phyloP scores from a whole-genome alignment of 1,140 invertebrate genomes.

The Hylaeus volcanicus region DNA sequence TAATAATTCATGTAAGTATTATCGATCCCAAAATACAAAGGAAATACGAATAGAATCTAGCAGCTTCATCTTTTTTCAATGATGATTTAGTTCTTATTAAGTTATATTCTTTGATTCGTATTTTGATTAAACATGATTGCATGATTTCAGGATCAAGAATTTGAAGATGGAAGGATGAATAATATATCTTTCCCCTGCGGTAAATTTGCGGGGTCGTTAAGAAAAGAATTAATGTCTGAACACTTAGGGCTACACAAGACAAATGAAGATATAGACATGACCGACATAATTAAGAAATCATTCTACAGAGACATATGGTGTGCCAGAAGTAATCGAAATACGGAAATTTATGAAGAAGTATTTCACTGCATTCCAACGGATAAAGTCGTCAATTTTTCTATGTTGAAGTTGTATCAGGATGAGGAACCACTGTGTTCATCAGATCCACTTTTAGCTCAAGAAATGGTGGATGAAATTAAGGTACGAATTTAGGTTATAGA shows the following conservation, averaged over 20 bases:
- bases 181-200: constrained; percentile 90
- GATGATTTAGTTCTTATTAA: no score
- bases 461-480: constrained; percentile 87
- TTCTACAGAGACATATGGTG: constrained; percentile 93
- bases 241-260: constrained; percentile 87
- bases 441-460: constrained; percentile 86
- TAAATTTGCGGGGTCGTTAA: constrained; percentile 90
- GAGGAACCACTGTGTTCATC: constrained; percentile 83
- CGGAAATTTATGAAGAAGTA: constrained; percentile 93
- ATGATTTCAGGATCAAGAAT: constrained; percentile 87
- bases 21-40: neutral
- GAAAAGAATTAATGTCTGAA: constrained; percentile 93
- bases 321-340: constrained; percentile 88
- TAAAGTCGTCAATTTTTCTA: constrained; percentile 86
- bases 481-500: constrained; percentile 69
- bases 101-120: no score
- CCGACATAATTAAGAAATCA: constrained; percentile 87
- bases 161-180: constrained; percentile 90
- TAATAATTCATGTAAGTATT: constrained; percentile 86
- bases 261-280: constrained; percentile 82
- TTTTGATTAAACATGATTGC: neutral
- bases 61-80: no score
- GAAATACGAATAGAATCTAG: no score
- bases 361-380: constrained; percentile 93
- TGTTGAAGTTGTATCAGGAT: constrained; percentile 87